These are phyloP conservation scores for Adelges cooleyi DNA, from an alignment of 1,140 invertebrate species.

Conservation along the genomic window DNA sequence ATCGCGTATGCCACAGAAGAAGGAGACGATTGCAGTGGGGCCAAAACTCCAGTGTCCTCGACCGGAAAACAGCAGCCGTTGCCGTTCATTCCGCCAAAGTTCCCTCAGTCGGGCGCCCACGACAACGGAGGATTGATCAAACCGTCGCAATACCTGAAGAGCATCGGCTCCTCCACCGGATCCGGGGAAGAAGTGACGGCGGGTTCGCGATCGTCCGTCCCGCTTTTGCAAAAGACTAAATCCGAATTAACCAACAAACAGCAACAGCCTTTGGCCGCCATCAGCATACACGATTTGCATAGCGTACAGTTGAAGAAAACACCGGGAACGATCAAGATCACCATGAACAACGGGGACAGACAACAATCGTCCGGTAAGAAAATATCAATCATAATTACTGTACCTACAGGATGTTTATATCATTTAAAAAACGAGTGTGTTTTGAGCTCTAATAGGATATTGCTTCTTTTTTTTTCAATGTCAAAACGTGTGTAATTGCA, in stretches of 20 bases:
- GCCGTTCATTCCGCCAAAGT: conserved; percentile 79
- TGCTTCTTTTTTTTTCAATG: too few relatives aligned
- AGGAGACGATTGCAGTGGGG: conserved; percentile 10
- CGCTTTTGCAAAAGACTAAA: conserved; percentile 7
- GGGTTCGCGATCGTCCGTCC: neutral
- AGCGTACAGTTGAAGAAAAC: conserved; percentile 67
- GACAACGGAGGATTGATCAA: conserved; percentile 72
- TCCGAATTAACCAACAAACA: conserved; percentile 29
- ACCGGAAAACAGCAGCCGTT: conserved; percentile 55
- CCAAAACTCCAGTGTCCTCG: neutral
- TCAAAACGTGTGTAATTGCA: too few relatives aligned
- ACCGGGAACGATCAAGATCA: conserved; percentile 60
- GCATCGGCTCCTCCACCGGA: conserved; percentile 48
- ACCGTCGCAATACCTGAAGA: conserved; percentile 78
- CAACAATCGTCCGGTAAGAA: conserved; percentile 18
- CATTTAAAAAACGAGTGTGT: too few relatives aligned
- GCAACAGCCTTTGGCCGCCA: conserved; percentile 59
- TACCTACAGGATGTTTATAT: too few relatives aligned
- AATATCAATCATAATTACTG: too few relatives aligned
- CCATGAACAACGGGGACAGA: conserved; percentile 46
- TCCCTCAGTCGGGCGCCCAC: conserved; percentile 48
- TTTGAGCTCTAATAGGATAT: too few relatives aligned
- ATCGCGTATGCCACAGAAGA: too few relatives aligned
- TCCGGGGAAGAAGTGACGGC: neutral
- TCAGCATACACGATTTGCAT: conserved; percentile 73